Base-by-base conservation (phyloP, 2,797 vertebrate species). In the Xenentodon cancila region DNA sequence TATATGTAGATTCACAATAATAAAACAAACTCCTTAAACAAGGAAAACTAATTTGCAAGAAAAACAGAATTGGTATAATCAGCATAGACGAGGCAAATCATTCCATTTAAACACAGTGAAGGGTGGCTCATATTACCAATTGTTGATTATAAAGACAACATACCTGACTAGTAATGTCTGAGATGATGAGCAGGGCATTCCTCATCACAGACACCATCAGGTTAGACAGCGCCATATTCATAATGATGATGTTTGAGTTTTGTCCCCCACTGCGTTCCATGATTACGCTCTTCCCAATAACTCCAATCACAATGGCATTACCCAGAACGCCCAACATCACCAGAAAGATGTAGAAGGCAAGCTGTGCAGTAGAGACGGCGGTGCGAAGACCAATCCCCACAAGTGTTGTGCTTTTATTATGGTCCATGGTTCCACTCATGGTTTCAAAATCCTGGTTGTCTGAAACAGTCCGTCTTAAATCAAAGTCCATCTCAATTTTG, bases 191-290 rank as follows among this genome's bases (percentile, higher is more conserved):
- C 55, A 93, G 61, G 0, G 72, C 54, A 79, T 95, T 95, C 68
- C 92, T 93, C 50, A 88, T 19, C 50, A 92, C 7, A 0, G 93
- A 93, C 60, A 95, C 86, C 73, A 95, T 78, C 64, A 95, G 74
- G 72, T 93, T 95, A 18, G 93, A 93, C 42, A 93, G 45, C 0
- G 93, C 91, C 90, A 95, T 91, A 88, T 95, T 95, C 9, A 93
- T 72, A 27, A 95, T 90, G 48, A 95, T 93, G 64, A 95, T 86
- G 58, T 95, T 93, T 0, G 94, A 93, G 75, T 84, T 91, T 0
- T 83, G 87, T 32, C 87, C 84, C 1, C 76, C 72, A 1, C 73
- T 50, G 0, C 59, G 64, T 4, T 86, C 87, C n/a, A 40, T 64
- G 1, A 92, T 12, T 6, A 93, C 74, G 8, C 79, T 81, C 42